Evolutionary conservation across 64 coral and sea anemone genomes (phyloP).

Genomic region (Actinia tenebrosa): DNA sequence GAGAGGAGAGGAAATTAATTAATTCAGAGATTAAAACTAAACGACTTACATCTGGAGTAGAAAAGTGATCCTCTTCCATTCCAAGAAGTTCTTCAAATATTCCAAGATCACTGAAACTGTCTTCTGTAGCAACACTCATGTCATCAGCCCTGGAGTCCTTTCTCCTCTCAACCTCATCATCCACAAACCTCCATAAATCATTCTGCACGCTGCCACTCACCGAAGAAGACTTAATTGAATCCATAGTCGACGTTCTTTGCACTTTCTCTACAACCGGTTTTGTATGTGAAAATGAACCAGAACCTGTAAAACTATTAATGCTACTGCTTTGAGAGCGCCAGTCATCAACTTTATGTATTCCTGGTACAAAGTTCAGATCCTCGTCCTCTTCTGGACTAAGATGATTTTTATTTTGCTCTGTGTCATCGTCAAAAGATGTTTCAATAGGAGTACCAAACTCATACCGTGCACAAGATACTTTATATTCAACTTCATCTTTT

Average conservation of each 20-base stretch:
- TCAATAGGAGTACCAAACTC: slow-evolving; percentile 55
- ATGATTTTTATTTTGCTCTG: slow-evolving; percentile 3
- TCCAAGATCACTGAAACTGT: slow-evolving; percentile 82
- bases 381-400: slow-evolving; percentile 30
- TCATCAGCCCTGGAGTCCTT: slow-evolving; percentile 44
- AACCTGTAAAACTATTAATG: slow-evolving; percentile 66
- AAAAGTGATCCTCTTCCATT: slow-evolving; percentile 90
- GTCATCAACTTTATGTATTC: slow-evolving; percentile 80
- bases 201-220: slow-evolving; percentile 20
- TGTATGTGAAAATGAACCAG: slow-evolving; percentile 60
- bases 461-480: slow-evolving; percentile 30
- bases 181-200: slow-evolving; percentile 28
- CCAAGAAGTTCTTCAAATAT: slow-evolving; percentile 94
- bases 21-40: neutral
- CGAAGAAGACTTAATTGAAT: slow-evolving; percentile 38
- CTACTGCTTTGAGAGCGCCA: slow-evolving; percentile 53
- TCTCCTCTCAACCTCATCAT: neutral
- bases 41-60: slow-evolving; percentile 72
- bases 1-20: no score
- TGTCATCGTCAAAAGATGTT: slow-evolving; percentile 14
- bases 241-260: slow-evolving; percentile 38
- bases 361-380: slow-evolving; percentile 94
- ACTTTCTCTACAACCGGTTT: slow-evolving; percentile 1
- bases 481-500: slow-evolving; percentile 10
- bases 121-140: slow-evolving; percentile 42